Conservation (phyloP, 2,888 invertebrate genomes). For the Lycaena phlaeas region DNA sequence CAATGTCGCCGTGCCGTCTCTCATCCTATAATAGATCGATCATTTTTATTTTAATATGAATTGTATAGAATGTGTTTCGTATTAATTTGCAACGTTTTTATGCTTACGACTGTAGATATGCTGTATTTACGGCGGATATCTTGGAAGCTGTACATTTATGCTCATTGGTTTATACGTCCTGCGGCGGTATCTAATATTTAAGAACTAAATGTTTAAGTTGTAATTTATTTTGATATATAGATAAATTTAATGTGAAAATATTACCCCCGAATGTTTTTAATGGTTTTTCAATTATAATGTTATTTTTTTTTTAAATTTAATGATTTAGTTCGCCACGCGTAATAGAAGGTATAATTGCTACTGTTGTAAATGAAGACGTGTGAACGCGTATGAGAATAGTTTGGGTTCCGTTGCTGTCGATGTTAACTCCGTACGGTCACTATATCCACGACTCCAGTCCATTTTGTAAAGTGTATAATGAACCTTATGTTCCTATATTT, state of each 20-base stretch:
- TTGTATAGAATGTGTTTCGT: constrained; percentile 12
- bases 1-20: constrained; percentile 7
- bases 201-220: constrained; percentile 20
- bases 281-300: not conserved
- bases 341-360: too few relatives aligned
- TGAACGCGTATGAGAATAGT: not conserved
- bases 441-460: too few relatives aligned
- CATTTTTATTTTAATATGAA: not conserved
- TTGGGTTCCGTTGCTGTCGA: too few relatives aligned
- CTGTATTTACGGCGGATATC: constrained; percentile 12
- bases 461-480: too few relatives aligned
- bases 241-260: constrained; percentile 17
- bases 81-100: constrained; percentile 13
- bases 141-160: constrained; percentile 16
- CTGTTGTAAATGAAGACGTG: not conserved
- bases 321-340: too few relatives aligned
- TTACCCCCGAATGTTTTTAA: constrained; percentile 2
- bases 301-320: too few relatives aligned
- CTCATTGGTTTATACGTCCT: constrained; percentile 14
- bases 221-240: constrained; percentile 22
- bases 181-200: constrained; percentile 16
- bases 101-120: constrained; percentile 16
- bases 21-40: constrained; percentile 8
- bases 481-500: too few relatives aligned
- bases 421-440: too few relatives aligned